These are phyloP conservation scores for Diadumene lineata DNA, from an alignment of 92 coral and sea anemone genomes.

Conservation along the genomic window DNA sequence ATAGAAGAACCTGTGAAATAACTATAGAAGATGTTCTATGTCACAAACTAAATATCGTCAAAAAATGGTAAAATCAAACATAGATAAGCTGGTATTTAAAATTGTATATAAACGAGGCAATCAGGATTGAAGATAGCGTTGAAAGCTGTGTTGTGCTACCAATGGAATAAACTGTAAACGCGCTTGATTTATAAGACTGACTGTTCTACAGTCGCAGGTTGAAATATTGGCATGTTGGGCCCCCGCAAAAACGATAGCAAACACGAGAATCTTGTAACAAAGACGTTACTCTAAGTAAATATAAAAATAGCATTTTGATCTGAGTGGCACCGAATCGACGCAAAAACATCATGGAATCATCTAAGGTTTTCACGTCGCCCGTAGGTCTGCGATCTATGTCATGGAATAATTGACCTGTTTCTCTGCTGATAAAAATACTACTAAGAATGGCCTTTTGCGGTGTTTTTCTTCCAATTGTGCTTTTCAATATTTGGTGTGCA, in stretches of 20 bases:
- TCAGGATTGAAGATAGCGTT: neutral
- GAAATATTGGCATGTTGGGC: neutral
- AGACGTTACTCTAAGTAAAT: neutral
- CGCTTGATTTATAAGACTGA: constrained; percentile 9
- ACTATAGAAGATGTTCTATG: neutral
- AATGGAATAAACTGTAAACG: neutral
- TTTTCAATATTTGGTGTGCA: neutral
- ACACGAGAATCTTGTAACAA: constrained; percentile 8
- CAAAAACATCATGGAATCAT: constrained; percentile 9
- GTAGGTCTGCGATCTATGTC: constrained; percentile 30
- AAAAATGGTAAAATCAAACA: constrained; percentile 5
- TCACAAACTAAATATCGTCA: neutral
- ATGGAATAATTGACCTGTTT: neutral
- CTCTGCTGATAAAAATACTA: neutral
- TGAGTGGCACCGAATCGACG: constrained; percentile 32
- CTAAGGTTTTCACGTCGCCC: constrained; percentile 15
- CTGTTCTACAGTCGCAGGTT: neutral
- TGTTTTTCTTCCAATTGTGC: neutral
- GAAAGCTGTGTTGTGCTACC: constrained; percentile 24
- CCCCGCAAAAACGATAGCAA: constrained; percentile 12
- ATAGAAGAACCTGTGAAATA: neutral
- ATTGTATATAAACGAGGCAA: neutral
- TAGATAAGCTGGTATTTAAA: constrained; percentile 7
- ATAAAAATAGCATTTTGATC: constrained; percentile 3
- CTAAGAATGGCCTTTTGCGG: neutral